Evolutionary conservation across 2,797 vertebrate genomes (phyloP).

Genomic region (Chiroxiphia lanceolata): DNA sequence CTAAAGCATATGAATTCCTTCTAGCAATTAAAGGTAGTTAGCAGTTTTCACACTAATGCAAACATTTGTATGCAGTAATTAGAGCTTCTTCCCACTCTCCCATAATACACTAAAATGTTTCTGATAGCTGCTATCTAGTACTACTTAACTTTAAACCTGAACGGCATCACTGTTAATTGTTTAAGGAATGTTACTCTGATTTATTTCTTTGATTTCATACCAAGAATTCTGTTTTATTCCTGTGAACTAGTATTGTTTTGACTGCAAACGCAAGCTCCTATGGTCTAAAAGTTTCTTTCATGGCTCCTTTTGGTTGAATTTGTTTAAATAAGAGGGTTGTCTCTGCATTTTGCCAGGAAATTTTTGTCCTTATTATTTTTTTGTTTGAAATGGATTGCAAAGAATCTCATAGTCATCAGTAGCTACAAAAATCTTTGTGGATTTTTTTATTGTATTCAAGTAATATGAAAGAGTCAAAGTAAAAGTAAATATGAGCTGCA

Average conservation of each 20-base stretch:
- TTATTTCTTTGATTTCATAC: not conserved
- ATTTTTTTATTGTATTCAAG: not conserved
- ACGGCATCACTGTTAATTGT: not conserved
- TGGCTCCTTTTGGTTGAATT: not conserved
- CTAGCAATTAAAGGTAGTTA: not conserved
- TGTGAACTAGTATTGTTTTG: not conserved
- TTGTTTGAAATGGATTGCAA: not conserved
- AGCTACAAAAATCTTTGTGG: not conserved
- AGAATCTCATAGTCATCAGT: not conserved
- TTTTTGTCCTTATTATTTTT: not conserved
- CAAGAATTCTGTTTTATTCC: not conserved
- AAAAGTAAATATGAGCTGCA: not conserved
- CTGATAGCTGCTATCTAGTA: not conserved
- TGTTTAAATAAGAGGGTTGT: not conserved
- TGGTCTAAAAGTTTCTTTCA: not conserved
- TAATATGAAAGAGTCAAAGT: not conserved
- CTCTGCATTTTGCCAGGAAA: not conserved
- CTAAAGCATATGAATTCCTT: not conserved
- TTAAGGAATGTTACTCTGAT: not conserved
- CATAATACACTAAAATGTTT: not conserved
- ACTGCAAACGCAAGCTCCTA: not conserved
- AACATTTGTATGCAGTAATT: constrained; percentile 38
- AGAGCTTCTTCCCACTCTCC: not conserved
- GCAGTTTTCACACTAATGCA: not conserved
- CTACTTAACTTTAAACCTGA: not conserved